Conservation (phyloP, 2,888 invertebrate species). For the Drosophila emarginata region DNA sequence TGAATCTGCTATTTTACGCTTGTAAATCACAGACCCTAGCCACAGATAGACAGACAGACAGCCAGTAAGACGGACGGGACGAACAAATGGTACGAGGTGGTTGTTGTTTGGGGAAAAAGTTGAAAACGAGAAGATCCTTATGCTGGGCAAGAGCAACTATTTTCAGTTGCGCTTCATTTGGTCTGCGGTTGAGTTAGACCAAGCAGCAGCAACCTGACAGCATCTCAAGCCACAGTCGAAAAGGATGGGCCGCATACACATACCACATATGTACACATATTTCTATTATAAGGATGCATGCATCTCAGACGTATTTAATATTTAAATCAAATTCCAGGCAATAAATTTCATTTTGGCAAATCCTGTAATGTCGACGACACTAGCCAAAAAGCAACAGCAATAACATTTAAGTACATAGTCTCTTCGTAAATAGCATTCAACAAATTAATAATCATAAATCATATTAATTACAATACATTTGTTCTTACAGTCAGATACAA, state of each 20-base stretch:
- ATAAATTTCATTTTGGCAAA: conserved; percentile 45
- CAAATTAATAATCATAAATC: conserved; percentile 67
- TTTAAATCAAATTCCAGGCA: conserved; percentile 61
- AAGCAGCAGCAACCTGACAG: conserved; percentile 15
- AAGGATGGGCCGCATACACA: not conserved
- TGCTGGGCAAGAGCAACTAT: conserved; percentile 18
- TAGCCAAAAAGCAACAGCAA: conserved; percentile 29
- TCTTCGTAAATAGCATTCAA: conserved; percentile 38
- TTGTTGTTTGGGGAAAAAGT: not conserved
- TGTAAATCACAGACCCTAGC: conserved; percentile 69
- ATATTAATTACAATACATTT: conserved; percentile 54
- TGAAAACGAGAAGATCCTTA: not conserved
- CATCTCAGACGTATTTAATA: conserved; percentile 56
- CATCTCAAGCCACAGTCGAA: not conserved
- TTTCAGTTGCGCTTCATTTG: conserved; percentile 34
- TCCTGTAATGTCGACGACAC: conserved; percentile 20
- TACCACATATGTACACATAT: not conserved
- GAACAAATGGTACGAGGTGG: conserved; percentile 9
- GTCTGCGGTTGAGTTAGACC: conserved; percentile 20
- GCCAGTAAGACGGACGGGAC: conserved; percentile 49
- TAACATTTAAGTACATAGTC: not conserved
- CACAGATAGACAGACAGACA: conserved; percentile 53
- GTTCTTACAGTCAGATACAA: not conserved
- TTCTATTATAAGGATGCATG: conserved; percentile 7
- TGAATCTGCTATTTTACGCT: conserved; percentile 71